Conservation (phyloP, 1,140 invertebrate species). For the Lepidurus couesii region DNA sequence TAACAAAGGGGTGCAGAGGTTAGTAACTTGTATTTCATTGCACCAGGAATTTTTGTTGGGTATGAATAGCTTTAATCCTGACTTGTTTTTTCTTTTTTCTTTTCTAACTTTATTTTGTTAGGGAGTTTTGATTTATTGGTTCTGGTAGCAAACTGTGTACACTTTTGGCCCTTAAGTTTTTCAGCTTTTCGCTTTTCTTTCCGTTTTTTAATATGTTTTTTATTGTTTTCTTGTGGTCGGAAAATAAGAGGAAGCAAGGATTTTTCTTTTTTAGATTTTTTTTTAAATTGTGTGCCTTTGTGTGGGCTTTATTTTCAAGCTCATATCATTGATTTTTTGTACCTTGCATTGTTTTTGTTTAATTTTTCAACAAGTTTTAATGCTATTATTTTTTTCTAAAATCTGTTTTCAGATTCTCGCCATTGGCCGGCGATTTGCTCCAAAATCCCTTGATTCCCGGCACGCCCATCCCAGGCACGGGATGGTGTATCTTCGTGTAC, state of each 20-base stretch:
- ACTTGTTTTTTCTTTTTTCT: slow-evolving; percentile 39
- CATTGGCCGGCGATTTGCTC: slow-evolving; percentile 83
- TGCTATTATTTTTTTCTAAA: slow-evolving; percentile 38
- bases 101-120: slow-evolving; percentile 35
- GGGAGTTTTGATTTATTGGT: slow-evolving; percentile 32
- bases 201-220: slow-evolving; percentile 34
- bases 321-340: slow-evolving; percentile 21
- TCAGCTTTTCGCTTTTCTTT: slow-evolving; percentile 31
- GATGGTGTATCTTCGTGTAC: slow-evolving; percentile 99
- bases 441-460: slow-evolving; percentile 79
- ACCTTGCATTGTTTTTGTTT: slow-evolving; percentile 23
- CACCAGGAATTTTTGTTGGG: not conserved
- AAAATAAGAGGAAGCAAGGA: too few relatives aligned
- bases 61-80: not conserved
- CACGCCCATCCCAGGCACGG: slow-evolving; percentile 71
- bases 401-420: slow-evolving; percentile 75
- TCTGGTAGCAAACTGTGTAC: slow-evolving; percentile 8
- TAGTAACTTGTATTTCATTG: slow-evolving; percentile 49
- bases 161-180: slow-evolving; percentile 31
- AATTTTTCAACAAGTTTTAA: slow-evolving; percentile 30
- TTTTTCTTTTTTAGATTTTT: slow-evolving; percentile 31
- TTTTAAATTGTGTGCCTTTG: slow-evolving; percentile 36
- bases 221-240: not conserved
- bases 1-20: slow-evolving; percentile 82
- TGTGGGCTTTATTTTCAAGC: slow-evolving; percentile 14